Conservation (phyloP, 2,888 invertebrate genomes). For the Hyppa rectilinea region DNA sequence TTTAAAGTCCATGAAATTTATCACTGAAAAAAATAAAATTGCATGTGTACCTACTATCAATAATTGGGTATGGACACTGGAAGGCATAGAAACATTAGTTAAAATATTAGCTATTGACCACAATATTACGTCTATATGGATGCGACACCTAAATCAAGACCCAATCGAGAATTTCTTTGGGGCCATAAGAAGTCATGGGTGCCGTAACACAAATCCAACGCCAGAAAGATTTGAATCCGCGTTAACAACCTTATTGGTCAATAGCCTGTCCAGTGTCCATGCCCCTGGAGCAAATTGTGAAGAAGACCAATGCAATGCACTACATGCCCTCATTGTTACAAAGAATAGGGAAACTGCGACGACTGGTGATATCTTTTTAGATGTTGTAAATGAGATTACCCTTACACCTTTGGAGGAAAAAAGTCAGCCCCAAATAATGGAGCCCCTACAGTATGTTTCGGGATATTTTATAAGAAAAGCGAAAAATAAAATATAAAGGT, state of each 20-base stretch:
- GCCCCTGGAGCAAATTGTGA: constrained; percentile 55
- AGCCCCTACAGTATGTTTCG: constrained; percentile 3
- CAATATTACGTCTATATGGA: constrained; percentile 25
- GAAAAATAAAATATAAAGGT: constrained; percentile 15
- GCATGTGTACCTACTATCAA: neutral
- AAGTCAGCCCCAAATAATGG: constrained; percentile 10
- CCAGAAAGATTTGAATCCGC: constrained; percentile 23
- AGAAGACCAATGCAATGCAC: constrained; percentile 28
- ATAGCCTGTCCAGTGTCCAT: constrained; percentile 38
- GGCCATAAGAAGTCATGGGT: constrained; percentile 30
- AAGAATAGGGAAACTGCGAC: constrained; percentile 8
- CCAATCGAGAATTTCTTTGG: constrained; percentile 45
- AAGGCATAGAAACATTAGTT: constrained; percentile 18
- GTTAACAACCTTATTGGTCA: constrained; percentile 40
- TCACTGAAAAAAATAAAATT: constrained; percentile 1
- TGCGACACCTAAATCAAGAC: constrained; percentile 42
- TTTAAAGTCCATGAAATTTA: constrained; percentile 18
- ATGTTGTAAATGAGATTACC: constrained; percentile 14
- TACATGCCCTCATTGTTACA: constrained; percentile 13
- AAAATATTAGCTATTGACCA: constrained; percentile 15
- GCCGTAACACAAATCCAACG: constrained; percentile 29
- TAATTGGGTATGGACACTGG: constrained; percentile 31
- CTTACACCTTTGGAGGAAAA: constrained; percentile 15
- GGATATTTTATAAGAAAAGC: constrained; percentile 6
- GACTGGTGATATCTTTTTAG: constrained; percentile 10